A percentile compares a stretch with the other conserved stretches of the same genome.
Conservation (phyloP, 2,113 vertebrate species). For the Mustela lutreola region DNA sequence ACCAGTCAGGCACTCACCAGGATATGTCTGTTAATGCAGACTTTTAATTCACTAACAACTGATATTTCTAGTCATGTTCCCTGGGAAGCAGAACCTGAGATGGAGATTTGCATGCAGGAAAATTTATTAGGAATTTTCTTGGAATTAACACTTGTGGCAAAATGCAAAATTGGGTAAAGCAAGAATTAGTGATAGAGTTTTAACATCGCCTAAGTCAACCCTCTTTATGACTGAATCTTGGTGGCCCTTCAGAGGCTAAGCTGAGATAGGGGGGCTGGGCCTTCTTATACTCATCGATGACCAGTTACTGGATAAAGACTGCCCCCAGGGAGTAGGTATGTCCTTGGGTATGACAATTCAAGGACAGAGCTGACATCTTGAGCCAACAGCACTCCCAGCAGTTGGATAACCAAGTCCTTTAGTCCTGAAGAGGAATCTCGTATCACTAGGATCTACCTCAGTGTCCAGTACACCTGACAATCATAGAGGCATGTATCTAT, state of each 20-base stretch:
- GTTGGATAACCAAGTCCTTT: not conserved
- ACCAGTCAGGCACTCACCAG: not conserved
- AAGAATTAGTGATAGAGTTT: not conserved
- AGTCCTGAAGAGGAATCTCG: not conserved
- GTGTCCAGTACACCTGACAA: not conserved
- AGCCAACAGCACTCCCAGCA: not conserved
- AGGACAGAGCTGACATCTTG: not conserved
- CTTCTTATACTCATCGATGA: not conserved
- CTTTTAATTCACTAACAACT: slow-evolving; percentile 3
- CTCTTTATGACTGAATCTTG: not conserved
- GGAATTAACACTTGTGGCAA: not conserved
- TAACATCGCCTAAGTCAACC: not conserved
- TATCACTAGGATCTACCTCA: not conserved
- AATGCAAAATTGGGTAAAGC: not conserved
- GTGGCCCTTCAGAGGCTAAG: not conserved
- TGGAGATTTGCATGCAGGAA: not conserved
- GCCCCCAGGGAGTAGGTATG: not conserved
- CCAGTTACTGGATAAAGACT: not conserved
- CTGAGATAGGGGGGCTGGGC: not conserved
- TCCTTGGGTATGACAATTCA: not conserved
- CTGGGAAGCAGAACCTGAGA: slow-evolving; percentile 3
- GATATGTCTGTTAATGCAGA: not conserved
- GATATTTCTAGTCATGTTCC: not conserved
- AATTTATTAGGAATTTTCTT: slow-evolving; percentile 16
- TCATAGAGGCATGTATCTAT: not conserved